These are phyloP conservation scores for Peromyscus maniculatus DNA, from an alignment of 2,113 vertebrate genomes.

Conservation along the genomic window DNA sequence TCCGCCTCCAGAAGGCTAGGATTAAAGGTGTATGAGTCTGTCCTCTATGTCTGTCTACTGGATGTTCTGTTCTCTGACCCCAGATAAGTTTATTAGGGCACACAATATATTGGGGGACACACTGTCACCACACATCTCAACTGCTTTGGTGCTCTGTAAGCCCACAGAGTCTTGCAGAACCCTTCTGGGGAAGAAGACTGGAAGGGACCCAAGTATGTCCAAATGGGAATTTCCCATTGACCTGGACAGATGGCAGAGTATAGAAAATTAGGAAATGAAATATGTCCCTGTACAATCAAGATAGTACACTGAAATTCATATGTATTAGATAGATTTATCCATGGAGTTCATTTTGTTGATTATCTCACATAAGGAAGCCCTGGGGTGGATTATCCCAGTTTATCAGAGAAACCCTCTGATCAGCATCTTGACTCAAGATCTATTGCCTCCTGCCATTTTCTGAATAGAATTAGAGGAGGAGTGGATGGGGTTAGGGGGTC, in stretches of 20 bases:
- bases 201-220: background rate
- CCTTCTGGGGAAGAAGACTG: background rate
- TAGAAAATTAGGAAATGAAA: conserved; percentile 18
- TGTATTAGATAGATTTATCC: background rate
- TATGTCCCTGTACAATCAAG: background rate
- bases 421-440: background rate
- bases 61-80: too few relatives aligned
- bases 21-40: too few relatives aligned
- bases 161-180: background rate
- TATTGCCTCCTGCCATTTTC: background rate
- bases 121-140: too few relatives aligned
- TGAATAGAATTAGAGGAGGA: background rate
- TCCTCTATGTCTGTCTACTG: too few relatives aligned
- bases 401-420: background rate
- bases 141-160: background rate
- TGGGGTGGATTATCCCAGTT: background rate
- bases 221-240: background rate
- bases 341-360: background rate
- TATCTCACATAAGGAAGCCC: background rate
- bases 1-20: too few relatives aligned
- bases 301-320: background rate
- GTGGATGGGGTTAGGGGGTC: background rate
- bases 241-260: conserved; percentile 6
- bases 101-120: too few relatives aligned
- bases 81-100: too few relatives aligned